Evolutionary conservation across 37 sponge, comb jelly and placozoan genomes (phyloP).

Genomic region (Diacarnus erythraeanus): DNA sequence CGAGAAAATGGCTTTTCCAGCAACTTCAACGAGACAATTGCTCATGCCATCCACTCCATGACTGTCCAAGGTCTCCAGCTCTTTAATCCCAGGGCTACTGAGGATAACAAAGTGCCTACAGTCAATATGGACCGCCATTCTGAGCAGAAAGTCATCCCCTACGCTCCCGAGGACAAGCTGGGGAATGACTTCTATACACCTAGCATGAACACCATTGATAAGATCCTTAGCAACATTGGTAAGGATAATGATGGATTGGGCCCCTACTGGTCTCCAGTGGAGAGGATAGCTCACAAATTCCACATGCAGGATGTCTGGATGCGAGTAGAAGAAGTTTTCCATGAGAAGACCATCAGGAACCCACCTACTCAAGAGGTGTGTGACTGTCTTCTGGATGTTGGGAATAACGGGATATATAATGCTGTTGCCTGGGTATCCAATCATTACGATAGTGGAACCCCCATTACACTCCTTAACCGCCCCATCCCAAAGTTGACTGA

Average conservation of each 20-base stretch:
- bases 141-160: conserved; percentile 56
- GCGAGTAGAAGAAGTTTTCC: conserved; percentile 40
- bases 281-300: conserved; percentile 73
- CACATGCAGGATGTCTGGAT: conserved; percentile 80
- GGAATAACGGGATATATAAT: conserved; percentile 57
- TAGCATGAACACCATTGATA: conserved; percentile 71
- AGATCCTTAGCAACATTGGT: conserved; percentile 64
- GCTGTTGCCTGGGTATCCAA: conserved; percentile 78
- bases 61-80: conserved; percentile 68
- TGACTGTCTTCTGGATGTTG: conserved; percentile 57
- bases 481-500: conserved; percentile 80
- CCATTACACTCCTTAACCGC: conserved; percentile 80
- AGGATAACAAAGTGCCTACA: conserved; percentile 59
- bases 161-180: conserved; percentile 57
- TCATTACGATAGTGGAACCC: conserved; percentile 77
- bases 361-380: conserved; percentile 60
- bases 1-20: conserved; percentile 36
- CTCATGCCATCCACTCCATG: conserved; percentile 80
- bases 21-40: conserved; percentile 82
- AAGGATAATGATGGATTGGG: conserved; percentile 73
- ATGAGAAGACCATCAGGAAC: neutral
- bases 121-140: conserved; percentile 68
- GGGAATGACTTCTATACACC: conserved; percentile 50
- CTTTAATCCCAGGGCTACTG: conserved; percentile 67
- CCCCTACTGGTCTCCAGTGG: conserved; percentile 72